Conservation (phyloP, 2,888 invertebrate genomes). For the Escarpia spicata region DNA sequence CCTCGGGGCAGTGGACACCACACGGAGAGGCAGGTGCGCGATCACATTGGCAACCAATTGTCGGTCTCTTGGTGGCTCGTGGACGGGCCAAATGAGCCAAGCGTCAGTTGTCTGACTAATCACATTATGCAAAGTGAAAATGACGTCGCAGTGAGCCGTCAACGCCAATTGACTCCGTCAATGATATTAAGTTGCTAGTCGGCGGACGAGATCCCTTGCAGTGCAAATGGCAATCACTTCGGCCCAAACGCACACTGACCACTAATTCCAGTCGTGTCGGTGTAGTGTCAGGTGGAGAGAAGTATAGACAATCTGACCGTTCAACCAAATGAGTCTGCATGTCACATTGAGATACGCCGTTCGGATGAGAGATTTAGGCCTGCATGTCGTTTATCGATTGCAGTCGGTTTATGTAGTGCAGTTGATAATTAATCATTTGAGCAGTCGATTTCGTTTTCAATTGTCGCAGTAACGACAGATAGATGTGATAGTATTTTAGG, state of each 20-base stretch:
- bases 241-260: neutral
- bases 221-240: neutral
- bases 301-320: neutral
- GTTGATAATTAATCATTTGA: neutral
- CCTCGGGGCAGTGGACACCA: neutral
- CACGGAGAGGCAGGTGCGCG: neutral
- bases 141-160: neutral
- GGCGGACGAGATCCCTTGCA: neutral
- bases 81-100: neutral
- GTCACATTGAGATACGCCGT: neutral
- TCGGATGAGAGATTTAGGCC: neutral
- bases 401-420: neutral
- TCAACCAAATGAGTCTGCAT: neutral
- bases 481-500: neutral
- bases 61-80: neutral
- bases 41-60: neutral
- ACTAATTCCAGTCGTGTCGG: neutral
- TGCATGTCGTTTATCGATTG: neutral
- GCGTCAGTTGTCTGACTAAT: neutral
- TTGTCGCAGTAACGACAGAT: neutral
- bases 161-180: neutral
- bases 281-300: neutral
- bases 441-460: neutral
- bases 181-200: neutral
- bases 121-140: neutral